phyloP scores from a whole-genome alignment of 2,888 invertebrate species.

The Orthonychiurus folsomi region DNA sequence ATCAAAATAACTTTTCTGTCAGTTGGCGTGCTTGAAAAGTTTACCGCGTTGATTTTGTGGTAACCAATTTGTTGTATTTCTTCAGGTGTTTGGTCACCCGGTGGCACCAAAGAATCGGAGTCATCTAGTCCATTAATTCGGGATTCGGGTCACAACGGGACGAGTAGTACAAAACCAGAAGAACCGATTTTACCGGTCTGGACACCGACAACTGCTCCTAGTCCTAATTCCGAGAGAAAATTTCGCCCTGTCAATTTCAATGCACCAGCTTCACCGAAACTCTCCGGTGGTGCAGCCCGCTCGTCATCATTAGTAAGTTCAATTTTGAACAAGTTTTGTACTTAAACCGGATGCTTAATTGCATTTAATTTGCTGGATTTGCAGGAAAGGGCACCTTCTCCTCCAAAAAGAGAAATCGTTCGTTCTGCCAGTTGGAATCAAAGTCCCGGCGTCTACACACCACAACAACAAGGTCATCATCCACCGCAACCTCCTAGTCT shows the following conservation, averaged over 20 bases:
- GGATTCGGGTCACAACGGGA: neutral
- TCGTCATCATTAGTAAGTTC: conserved; percentile 22
- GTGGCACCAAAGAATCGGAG: conserved; percentile 42
- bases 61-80: too few relatives aligned
- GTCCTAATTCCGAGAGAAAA: conserved; percentile 64
- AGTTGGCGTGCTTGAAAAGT: too few relatives aligned
- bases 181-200: conserved; percentile 57
- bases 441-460: neutral
- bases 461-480: neutral
- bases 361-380: neutral
- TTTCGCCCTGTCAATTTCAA: conserved; percentile 71
- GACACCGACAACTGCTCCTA: conserved; percentile 65
- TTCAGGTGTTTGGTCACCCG: conserved; percentile 58
- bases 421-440: neutral
- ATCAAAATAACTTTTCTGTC: too few relatives aligned
- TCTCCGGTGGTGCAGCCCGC: conserved; percentile 35
- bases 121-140: conserved; percentile 25
- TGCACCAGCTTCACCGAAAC: conserved; percentile 56
- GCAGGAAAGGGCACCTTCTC: conserved; percentile 30
- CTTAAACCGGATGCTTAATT: neutral
- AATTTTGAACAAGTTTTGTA: neutral
- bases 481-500: neutral
- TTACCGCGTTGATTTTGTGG: too few relatives aligned
- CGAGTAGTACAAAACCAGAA: conserved; percentile 13
- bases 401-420: conserved; percentile 15